phyloP scores from a whole-genome alignment of 2,113 vertebrate genomes.

The Mirounga angustirostris region DNA sequence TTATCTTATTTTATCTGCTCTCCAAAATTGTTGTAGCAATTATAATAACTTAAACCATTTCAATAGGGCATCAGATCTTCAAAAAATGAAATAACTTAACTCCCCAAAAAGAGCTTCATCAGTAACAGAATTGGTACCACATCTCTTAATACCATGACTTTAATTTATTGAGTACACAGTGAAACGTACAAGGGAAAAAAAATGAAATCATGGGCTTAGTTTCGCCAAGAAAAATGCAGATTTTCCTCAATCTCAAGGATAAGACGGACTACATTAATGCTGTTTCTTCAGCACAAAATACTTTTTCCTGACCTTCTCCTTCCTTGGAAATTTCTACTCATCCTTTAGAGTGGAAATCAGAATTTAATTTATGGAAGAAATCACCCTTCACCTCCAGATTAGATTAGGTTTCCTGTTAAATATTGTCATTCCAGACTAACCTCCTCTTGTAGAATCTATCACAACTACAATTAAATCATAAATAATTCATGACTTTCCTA shows the following conservation, averaged over 20 bases:
- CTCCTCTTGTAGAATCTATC: neutral
- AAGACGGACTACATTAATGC: neutral
- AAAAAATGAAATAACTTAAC: conserved; percentile 1
- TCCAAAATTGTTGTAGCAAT: neutral
- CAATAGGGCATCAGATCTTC: neutral
- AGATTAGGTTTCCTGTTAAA: conserved; percentile 10
- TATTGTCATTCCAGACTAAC: neutral
- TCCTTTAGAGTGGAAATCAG: neutral
- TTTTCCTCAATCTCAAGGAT: neutral
- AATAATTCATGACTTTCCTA: conserved; percentile 11
- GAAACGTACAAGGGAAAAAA: neutral
- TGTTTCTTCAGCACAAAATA: neutral
- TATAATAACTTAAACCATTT: conserved; percentile 39
- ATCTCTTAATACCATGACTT: neutral
- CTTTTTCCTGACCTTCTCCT: neutral
- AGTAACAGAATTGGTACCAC: neutral
- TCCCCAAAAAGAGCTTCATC: neutral
- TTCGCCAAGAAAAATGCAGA: neutral
- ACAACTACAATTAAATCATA: conserved; percentile 40
- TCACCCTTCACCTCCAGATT: neutral
- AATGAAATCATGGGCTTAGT: neutral
- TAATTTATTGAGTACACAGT: neutral
- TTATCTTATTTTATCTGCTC: conserved; percentile 28
- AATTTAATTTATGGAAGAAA: conserved; percentile 36
- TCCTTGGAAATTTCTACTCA: neutral